Base-by-base conservation (phyloP, 2,888 invertebrate species). In the Drosophila prostipennis region DNA sequence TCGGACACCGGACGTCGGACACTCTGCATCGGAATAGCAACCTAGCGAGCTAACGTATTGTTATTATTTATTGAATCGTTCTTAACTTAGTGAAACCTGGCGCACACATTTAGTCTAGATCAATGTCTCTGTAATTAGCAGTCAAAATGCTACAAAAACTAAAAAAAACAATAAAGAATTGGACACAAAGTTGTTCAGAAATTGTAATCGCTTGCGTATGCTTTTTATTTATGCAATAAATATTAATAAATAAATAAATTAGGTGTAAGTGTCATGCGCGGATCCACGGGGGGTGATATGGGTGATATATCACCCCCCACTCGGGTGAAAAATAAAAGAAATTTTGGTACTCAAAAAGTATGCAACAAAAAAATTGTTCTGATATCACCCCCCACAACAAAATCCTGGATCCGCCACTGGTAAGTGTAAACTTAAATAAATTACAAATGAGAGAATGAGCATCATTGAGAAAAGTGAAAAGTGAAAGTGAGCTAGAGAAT, bases 101-200 rank as follows among this genome's bases (percentile, higher is more conserved):
- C 80, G 63, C 84, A 85, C 84, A 84, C 82, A 80, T 78, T 81
- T 80, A 85, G 77, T 74, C 52, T 60, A 43, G 32, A 60, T 52
- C 37, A 64, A 64, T 64, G 65, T 67, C 45, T 37, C 54, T 71
- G 72, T 80, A 87, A 80, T 56, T 74, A 89, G 89, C 89, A 89
- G 72, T 13, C 40, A 63, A 88, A 89, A 64, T 79, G 90, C 89
- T 89, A 79, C 83, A 90, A 89, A 89, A 90, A 75, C 3, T 6
- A 14, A 61, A 73, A 78, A 80, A 84, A 83, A 86, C 74, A 48
- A 46, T 52, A 63, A 71, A 55, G 34, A 65, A 74, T 54, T 52
- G 77, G 58, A 74, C 72, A 43, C 23, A 61, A 74, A 19, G 57
- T 67, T 65, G 75, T 83, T 77, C 74, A 52, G 58, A 73, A 77